phyloP scores from a whole-genome alignment of 2,888 invertebrate genomes.

The Penaeus monodon region DNA sequence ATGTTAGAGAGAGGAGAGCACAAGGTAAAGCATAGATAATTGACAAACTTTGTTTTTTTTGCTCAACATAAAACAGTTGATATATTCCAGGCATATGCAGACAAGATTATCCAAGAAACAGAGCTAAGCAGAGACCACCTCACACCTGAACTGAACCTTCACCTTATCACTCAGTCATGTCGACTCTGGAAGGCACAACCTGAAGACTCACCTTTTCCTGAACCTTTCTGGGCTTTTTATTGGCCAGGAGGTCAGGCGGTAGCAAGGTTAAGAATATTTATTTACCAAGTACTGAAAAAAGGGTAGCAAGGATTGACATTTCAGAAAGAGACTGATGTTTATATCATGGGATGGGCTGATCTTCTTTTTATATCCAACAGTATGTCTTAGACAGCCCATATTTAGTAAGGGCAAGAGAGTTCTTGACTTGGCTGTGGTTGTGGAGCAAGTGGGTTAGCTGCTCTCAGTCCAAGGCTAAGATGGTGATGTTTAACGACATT shows the following conservation, averaged over 20 bases:
- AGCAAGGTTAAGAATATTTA: slow-evolving; percentile 72
- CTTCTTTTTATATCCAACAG: slow-evolving; percentile 68
- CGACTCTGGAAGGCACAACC: slow-evolving; percentile 74
- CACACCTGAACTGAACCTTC: slow-evolving; percentile 77
- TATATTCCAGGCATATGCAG: slow-evolving; percentile 33
- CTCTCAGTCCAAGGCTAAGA: slow-evolving; percentile 73
- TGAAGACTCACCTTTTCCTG: slow-evolving; percentile 71
- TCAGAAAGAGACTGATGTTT: background rate
- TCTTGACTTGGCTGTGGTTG: slow-evolving; percentile 80
- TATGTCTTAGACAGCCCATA: slow-evolving; percentile 76
- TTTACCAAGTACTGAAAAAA: background rate
- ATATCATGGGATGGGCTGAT: no score
- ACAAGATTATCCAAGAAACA: slow-evolving; percentile 67
- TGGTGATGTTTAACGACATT: slow-evolving; percentile 78
- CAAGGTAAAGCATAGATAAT: background rate
- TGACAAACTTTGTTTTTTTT: background rate
- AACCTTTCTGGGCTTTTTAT: slow-evolving; percentile 84
- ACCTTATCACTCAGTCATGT: slow-evolving; percentile 77
- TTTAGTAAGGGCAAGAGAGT: slow-evolving; percentile 72
- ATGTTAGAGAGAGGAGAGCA: background rate
- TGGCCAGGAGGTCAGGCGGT: slow-evolving; percentile 84
- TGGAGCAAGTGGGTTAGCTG: slow-evolving; percentile 79
- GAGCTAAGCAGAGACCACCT: slow-evolving; percentile 73
- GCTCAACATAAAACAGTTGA: background rate
- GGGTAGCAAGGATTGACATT: background rate